Percentiles rank a stretch among this genome's conserved stretches.
These are phyloP conservation scores for Stenchaetothrips biformis DNA, from an alignment of 2,888 invertebrate species.

Conservation along the genomic window DNA sequence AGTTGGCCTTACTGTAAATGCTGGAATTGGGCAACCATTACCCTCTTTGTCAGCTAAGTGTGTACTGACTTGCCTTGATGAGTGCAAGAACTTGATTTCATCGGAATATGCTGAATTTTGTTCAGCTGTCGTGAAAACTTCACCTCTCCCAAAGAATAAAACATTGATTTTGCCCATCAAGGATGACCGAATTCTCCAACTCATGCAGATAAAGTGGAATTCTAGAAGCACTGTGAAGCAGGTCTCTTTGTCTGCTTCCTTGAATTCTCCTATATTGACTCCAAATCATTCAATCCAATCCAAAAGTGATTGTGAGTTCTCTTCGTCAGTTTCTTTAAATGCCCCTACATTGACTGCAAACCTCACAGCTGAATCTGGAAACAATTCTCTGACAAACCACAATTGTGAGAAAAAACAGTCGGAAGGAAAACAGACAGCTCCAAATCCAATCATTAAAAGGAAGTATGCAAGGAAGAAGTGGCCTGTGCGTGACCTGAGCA, in stretches of 20 bases:
- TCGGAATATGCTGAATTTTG: not conserved
- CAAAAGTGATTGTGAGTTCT: not conserved
- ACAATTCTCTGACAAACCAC: not conserved
- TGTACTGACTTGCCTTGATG: conserved; percentile 8
- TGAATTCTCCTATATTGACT: not conserved
- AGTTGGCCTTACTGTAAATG: not conserved
- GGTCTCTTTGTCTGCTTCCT: not conserved
- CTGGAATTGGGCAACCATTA: not conserved
- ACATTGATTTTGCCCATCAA: not conserved
- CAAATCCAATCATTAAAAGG: not conserved
- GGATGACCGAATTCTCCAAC: not conserved
- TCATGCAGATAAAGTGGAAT: not conserved
- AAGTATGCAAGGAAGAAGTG: not conserved
- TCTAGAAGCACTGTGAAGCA: not conserved
- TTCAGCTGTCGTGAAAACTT: not conserved
- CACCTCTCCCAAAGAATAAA: not conserved
- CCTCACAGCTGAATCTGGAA: not conserved
- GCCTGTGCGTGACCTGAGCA: not conserved
- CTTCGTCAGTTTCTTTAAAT: too few species aligned
- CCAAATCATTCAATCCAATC: not conserved
- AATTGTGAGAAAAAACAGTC: not conserved
- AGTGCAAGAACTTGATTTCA: not conserved
- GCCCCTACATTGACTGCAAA: not conserved
- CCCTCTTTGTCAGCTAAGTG: not conserved
- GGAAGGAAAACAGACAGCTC: not conserved